Evolutionary conservation across 2,797 vertebrate species (phyloP), one percentile per base, ranked within the genome.

Genomic region (Helicolenus hilgendorfi): DNA sequence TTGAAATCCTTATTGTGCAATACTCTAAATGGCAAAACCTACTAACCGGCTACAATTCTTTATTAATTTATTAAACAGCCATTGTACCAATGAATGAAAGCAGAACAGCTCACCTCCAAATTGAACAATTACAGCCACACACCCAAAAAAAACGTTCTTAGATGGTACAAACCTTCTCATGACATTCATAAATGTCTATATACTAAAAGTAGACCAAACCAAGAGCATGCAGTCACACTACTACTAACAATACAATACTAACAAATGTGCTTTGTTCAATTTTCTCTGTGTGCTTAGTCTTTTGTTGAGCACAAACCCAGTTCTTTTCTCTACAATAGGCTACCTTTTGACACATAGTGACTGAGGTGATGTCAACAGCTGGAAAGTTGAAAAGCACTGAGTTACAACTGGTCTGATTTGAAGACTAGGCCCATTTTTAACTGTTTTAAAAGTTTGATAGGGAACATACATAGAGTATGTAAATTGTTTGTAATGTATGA

Each of bases 251-350:
- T 45, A 45, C 41, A 18, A 45, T 45, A 45, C 41, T 49, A 49
- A 78, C 67, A 85, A 59, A 64, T 72, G 64, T 38, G 36, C 58
- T 82, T 84, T 89, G 71, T 77, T 72, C 33, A n/a, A 15, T 81
- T 79, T 79, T 70, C 20, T 70, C n/a, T 85, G 72, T 74, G 59
- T 41, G 11, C 15, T 58, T 1, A 27, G 36, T 7, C 78, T 60
- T 88, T 83, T 91, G 81, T 87, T 86, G 36, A 41, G 36, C 63
- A 74, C 20, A 41, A 45, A 78, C 53, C 8, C 38, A 26, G 13
- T 36, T 84, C 4, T 83, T 81, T 67, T 88, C 67, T 74, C 20
- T 78, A 53, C 4, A 60, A n/a, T 13, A 64, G n/a, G 33, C 64
- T 64, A 77, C 38, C 31, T 81, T 78, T 70, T 79, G 59, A 69